Evolutionary conservation across 2,888 invertebrate genomes (phyloP), one percentile per base, ranked within the genome.

Genomic region (Pecten maximus): DNA sequence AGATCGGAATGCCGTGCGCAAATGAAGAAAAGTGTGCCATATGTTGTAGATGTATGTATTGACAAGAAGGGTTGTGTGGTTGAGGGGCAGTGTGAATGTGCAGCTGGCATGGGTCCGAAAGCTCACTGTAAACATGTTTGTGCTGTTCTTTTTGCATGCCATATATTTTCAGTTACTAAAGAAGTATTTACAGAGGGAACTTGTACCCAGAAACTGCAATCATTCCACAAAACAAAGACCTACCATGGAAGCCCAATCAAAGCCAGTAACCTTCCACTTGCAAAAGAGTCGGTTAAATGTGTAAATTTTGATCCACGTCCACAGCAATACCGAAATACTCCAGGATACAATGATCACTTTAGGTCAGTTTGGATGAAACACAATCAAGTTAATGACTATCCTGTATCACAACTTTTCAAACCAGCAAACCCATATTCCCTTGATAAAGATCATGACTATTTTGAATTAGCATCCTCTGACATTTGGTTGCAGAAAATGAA

Each of bases 51-150:
- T 40, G 89, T 93, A 87, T n/a, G 44, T 10, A 54, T 92, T 23
- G 88, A 54, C 39, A 35, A 54, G 35, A 40, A 91, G 89, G 92
- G 93, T 10, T 40, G 39, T 54, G 88, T 93, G 40, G 2, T 40
- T 35, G 93, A 94, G 74, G 23, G 89, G 6, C 94, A 94, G 60
- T 93, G 92, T 92, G 93, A 94, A 89, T 94, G 94, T 92, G 92
- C 91, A 8, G 93, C 92, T 50, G 94, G 93, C 23, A 92, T 92
- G 92, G 94, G 94, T 15, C 94, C 93, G n/a, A 39, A 40, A 89
- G 93, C 91, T 40, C 93, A 94, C 88, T 94, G 93, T 87, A 94
- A 94, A 90, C 94, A 94, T 91, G 91, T 94, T 15, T 89, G 89
- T 28, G 40, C 89, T n/a, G 90, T 92, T 1, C 48, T 94, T 19